Conservation (phyloP, 2,797 vertebrate genomes). For the Lepilemur septentrionalis region DNA sequence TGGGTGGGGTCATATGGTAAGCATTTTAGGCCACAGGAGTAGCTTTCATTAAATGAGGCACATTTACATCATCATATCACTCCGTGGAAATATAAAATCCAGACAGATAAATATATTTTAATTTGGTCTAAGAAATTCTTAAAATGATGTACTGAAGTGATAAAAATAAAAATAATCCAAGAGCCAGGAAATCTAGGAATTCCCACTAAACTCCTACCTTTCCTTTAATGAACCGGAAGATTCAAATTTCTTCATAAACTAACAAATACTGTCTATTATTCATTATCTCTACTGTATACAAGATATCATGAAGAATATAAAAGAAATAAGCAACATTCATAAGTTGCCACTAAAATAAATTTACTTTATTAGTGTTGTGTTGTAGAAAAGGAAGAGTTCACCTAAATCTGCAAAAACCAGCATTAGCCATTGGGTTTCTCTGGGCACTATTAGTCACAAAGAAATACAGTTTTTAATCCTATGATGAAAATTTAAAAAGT, state of each 20-base stretch:
- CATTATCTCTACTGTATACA: neutral
- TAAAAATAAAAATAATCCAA: neutral
- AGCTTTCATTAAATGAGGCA: neutral
- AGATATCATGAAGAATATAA: neutral
- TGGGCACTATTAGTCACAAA: neutral
- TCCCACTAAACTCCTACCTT: neutral
- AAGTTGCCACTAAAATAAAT: slow-evolving; percentile 8
- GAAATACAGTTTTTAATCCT: slow-evolving; percentile 6
- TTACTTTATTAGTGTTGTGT: neutral
- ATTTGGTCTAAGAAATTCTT: neutral
- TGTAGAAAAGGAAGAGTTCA: neutral
- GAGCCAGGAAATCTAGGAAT: neutral
- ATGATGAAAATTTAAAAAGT: neutral
- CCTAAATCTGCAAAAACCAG: neutral
- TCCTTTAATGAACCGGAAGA: neutral
- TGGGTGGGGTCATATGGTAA: neutral
- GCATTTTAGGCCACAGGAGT: neutral
- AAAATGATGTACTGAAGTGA: neutral
- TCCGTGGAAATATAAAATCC: neutral
- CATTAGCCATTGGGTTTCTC: neutral
- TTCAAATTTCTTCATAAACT: slow-evolving; percentile 28
- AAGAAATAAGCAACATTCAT: neutral
- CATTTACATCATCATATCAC: neutral
- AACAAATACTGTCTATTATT: neutral
- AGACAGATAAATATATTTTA: neutral